Base-by-base conservation (phyloP, 1,140 invertebrate species). In the Caenorhabditis tropicalis region DNA sequence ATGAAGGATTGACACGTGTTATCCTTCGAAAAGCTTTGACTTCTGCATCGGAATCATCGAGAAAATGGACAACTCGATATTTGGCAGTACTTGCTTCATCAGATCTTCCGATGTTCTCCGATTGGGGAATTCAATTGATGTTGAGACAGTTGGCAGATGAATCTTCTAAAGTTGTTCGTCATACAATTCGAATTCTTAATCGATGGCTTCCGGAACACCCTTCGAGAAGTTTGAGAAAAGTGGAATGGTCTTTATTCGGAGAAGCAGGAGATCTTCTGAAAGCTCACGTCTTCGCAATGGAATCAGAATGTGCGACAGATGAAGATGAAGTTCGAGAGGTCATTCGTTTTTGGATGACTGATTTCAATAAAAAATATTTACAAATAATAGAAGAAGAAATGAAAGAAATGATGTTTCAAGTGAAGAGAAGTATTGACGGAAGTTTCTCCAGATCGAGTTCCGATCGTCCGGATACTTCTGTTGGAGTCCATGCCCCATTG, bases 1-100 rank as follows among this genome's bases (percentile, higher is more conserved):
- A 29, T 36, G 49, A 36, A 39, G 49, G 65, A 46, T n/a, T 85
- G 39, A 21, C 79, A 16, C 21, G 86, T 39, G 43, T 86, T 16
- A 85, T 87, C n/a, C 74, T 87, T 15, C n/a, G 60, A 16, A 87
- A 85, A 24, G 86, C 86, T 10, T 36, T 87, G 12, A 87, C 86
- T 21, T 65, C 84, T 21, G 82, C 84, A 7, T 53, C 39, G 0
- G 51, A 87, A 85, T 43, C 46, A 9, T 70, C 84, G 36, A 81
- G 86, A 2, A 70, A 79, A 27, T 87, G 86, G 86, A 65, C 58
- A 7, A 87, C 83, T 53, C 79, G 86, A 21, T 87, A 87, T 65
- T 7, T 87, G 29, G 84, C 79, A 10, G 83, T 81, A 2, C 51
- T 85, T 15, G 80, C 83, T 27, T 70, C 80, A 24, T 74, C 85